These are phyloP conservation scores for Diadema setosum DNA, from an alignment of 35 echinoderm and acorn worm species.

Conservation along the genomic window DNA sequence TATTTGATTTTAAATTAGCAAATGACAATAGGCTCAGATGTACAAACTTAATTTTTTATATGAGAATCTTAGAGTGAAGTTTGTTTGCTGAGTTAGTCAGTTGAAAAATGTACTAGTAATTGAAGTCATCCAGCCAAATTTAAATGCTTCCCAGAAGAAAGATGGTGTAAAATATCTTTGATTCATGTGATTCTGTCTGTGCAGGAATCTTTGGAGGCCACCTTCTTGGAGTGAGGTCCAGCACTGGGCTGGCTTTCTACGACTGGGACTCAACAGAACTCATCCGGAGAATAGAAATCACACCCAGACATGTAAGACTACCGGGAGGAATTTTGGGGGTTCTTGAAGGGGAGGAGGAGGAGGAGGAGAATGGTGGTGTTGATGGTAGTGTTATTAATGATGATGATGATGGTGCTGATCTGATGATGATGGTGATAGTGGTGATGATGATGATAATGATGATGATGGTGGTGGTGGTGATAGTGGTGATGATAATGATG, in stretches of 20 bases:
- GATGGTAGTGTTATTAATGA: background rate
- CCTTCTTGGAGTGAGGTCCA: conserved; percentile 85
- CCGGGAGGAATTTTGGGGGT: no score
- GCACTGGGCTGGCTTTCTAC: conserved; percentile 89
- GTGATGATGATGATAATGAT: background rate
- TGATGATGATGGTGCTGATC: background rate
- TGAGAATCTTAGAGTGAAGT: no score
- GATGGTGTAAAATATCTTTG: no score
- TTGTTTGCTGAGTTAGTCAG: no score
- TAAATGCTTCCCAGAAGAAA: no score
- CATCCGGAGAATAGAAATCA: conserved; percentile 94
- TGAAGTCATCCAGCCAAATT: no score
- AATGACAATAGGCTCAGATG: no score
- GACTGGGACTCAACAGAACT: conserved; percentile 95
- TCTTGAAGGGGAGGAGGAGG: no score
- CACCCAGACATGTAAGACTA: conserved; percentile 82
- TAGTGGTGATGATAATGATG: background rate
- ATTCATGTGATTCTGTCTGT: background rate
- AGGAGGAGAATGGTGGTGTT: background rate
- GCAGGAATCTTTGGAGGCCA: conserved; percentile 86
- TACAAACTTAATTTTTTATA: no score
- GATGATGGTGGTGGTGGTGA: background rate
- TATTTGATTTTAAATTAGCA: no score
- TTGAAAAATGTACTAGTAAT: no score
- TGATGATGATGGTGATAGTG: background rate